Evolutionary conservation across 1,140 invertebrate genomes (phyloP).

Genomic region (Drosophila virilis): DNA sequence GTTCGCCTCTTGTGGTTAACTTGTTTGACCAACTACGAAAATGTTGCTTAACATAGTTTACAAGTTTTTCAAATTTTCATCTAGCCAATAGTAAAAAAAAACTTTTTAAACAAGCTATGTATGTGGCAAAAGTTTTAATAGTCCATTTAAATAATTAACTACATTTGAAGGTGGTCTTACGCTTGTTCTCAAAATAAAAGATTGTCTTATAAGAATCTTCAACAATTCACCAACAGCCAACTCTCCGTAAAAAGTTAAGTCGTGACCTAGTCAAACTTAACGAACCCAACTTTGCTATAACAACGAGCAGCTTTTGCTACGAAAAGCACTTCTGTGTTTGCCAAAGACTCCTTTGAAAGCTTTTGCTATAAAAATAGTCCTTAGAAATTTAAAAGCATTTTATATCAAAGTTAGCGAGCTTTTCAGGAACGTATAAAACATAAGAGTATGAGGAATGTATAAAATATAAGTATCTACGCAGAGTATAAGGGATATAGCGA

Average conservation of each 20-base stretch:
- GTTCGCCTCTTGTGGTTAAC: background rate
- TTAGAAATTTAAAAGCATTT: background rate
- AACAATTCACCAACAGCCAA: conserved; percentile 1
- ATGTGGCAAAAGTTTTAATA: background rate
- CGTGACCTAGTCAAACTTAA: background rate
- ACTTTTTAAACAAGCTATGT: background rate
- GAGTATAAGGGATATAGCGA: background rate
- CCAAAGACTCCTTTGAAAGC: background rate
- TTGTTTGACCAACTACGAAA: background rate
- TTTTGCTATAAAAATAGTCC: background rate
- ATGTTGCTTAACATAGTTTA: background rate
- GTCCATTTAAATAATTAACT: background rate
- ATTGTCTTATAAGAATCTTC: background rate
- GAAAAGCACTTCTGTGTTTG: background rate
- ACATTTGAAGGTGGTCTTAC: background rate
- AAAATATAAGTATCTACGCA: background rate
- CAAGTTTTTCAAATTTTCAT: background rate
- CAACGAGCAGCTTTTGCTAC: background rate
- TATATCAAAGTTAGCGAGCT: background rate
- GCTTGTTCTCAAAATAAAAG: background rate
- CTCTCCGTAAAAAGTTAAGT: background rate
- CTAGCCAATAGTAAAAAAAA: too few species aligned
- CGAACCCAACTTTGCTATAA: background rate
- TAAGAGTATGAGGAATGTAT: background rate
- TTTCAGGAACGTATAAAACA: background rate